Base-by-base conservation (phyloP, 1,140 invertebrate genomes). In the Drosophila yakuba region DNA sequence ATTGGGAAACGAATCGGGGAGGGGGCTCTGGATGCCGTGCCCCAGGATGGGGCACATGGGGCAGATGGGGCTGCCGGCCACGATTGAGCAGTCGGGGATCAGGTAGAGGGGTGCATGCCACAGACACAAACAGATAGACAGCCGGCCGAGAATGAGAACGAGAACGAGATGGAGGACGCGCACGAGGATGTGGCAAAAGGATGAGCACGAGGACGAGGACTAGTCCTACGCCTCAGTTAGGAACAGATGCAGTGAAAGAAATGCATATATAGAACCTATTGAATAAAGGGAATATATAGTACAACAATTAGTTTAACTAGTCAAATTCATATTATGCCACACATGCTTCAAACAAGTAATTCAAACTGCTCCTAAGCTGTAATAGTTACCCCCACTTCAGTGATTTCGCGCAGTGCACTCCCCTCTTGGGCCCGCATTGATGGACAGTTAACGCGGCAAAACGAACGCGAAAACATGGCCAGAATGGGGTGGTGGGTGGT, bases 381-480 rank as follows among this genome's bases (percentile, higher is more conserved):
- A 6, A 7, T 32, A 2, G 32, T 32, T 25, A 25, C 4, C 25
- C 25, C 25, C 25, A 14, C 11, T 39, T 10, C 2, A 4, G 3
- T 1, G 23, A 35, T 64, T 75, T 51, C 35, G 10, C 47, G 2
- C 48, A 39, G 54, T 76, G 73, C 50, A 12, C 20, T 58, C 23
- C 28, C 52, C 74, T 64, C 47, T 51, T 55, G 61, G 61, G 78
- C 82, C 82, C 83, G 82, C 84, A 89, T 89, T 89, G 84, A 89
- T 89, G 77, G 84, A 89, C 84, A 89, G 84, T 89, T 89, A 89
- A 89, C 84, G 84, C 84, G 84, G 84, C 84, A 89, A 89, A 89
- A 89, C 80, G 84, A 89, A 89, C 84, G 84, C 84, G 83, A 81
- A 86, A 88, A 88, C 75, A 67, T 66, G 74, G 57, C 1, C 32